Evolutionary conservation across 2,888 invertebrate species (phyloP), one percentile per base, ranked within the genome.

Genomic region (Cyaniris semiargus): DNA sequence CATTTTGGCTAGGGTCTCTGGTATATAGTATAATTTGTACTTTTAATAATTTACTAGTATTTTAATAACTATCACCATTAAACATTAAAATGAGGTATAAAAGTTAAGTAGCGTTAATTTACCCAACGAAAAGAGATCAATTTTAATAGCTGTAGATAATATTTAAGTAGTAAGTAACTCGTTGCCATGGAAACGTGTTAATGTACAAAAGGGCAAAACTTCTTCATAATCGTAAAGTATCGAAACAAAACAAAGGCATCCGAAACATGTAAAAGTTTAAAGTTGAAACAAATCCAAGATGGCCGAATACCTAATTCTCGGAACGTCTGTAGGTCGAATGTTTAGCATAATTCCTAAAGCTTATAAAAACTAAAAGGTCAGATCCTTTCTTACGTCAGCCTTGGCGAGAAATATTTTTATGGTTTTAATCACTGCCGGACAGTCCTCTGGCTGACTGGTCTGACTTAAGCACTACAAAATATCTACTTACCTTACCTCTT

Each of bases 281-380:
- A 76, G 71, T 78, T 77, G 77, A 78, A 76, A 78, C 60, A 76
- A 75, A 80, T 78, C 78, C 72, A 78, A 81, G 70, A 76, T 80
- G 79, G 78, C 77, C 79, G 80, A 78, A 78, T 81, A 83, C 79
- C 81, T 79, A 80, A 56, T 85, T 85, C 85, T 81, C 31, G 78
- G 85, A 85, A 85, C 81, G 85, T 85, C 85, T 85, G 84, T 84
- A 85, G 85, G 85, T 85, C 84, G 81, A 83, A 84, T 83, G 81
- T 80, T 84, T 81, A 83, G 80, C 81, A 82, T 82, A 83, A 82
- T 83, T 82, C 82, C 79, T 79, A 80, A 81, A 81, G 82, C 81
- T 83, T 82, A 81, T 82, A 84, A 85, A 84, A 83, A 83, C 77
- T 58, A 78, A 83, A 81, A 84, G 84, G 84, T 83, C 84, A 81